Evolutionary conservation across 2,797 vertebrate genomes (phyloP).

Genomic region (Macropodus opercularis): DNA sequence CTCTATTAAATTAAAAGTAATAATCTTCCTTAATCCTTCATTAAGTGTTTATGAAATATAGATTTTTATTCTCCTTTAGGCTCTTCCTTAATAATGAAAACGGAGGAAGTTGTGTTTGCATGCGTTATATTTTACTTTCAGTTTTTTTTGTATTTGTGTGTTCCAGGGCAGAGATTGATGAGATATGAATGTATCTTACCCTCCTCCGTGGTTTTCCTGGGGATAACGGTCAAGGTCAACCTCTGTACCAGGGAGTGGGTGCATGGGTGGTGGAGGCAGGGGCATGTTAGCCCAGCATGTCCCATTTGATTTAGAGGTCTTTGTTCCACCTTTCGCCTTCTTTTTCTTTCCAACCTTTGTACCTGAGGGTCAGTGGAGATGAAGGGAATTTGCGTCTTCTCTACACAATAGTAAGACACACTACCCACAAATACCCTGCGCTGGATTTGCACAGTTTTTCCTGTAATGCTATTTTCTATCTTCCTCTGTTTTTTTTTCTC

Average conservation of each 20-base stretch:
- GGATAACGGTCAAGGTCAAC: constrained; percentile 88
- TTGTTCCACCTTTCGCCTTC: constrained; percentile 91
- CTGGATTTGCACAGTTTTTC: constrained; percentile 4
- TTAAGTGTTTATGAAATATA: no score
- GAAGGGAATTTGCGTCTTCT: constrained; percentile 13
- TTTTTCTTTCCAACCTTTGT: constrained; percentile 97
- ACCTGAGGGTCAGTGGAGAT: constrained; percentile 76
- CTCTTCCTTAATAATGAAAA: no score
- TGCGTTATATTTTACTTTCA: constrained; percentile 11
- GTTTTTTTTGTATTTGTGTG: constrained; percentile 29
- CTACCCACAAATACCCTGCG: constrained; percentile 11
- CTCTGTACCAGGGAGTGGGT: constrained; percentile 94
- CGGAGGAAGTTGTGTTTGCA: constrained; percentile 30
- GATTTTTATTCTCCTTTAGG: no score
- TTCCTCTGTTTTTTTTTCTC: constrained; percentile 35
- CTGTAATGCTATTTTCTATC: constrained; percentile 36
- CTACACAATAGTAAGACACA: constrained; percentile 8
- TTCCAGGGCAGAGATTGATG: constrained; percentile 52
- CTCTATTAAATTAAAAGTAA: no score
- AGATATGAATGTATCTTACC: constrained; percentile 72
- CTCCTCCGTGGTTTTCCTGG: constrained; percentile 86
- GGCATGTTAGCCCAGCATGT: constrained; percentile 93
- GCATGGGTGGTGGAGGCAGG: constrained; percentile 90
- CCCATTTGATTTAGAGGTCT: constrained; percentile 91
- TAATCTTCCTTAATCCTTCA: no score